Evolutionary conservation across 2,113 vertebrate genomes (phyloP).

Genomic region (Machaerirhynchus nigripectus): DNA sequence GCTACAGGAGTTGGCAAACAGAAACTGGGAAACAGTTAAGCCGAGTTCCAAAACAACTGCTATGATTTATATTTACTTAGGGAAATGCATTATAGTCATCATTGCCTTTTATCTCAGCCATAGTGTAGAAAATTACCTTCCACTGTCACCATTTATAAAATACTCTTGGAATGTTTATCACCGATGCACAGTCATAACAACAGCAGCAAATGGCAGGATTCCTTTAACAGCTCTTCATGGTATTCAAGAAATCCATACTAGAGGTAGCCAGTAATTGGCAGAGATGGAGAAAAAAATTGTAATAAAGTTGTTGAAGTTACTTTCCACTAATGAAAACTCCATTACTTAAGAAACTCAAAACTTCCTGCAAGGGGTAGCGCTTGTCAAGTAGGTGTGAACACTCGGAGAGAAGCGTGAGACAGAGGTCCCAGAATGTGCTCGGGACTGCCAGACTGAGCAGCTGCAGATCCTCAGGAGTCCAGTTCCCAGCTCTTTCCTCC

Average conservation of each 20-base stretch:
- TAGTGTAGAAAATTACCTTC: background rate
- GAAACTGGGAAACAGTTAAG: background rate
- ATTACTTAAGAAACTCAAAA: background rate
- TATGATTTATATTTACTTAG: background rate
- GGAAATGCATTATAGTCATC: background rate
- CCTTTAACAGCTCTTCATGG: background rate
- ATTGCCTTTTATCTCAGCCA: constrained; percentile 4
- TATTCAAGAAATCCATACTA: background rate
- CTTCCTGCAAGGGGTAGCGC: background rate
- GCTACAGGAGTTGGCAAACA: background rate
- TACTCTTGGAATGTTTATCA: constrained; percentile 17
- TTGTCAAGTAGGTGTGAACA: background rate
- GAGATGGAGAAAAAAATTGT: background rate
- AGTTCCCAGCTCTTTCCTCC: background rate
- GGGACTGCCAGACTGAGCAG: background rate
- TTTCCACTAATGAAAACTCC: background rate
- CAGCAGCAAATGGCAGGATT: background rate
- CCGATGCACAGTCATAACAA: background rate
- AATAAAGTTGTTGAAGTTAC: background rate
- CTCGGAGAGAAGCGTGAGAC: background rate
- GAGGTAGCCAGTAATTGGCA: background rate
- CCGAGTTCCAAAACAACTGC: background rate
- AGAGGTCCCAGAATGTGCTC: background rate
- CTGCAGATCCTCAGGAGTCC: background rate
- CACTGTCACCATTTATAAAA: constrained; percentile 17